Evolutionary conservation across 2,797 vertebrate species (phyloP).

Genomic region (Cephalopachus bancanus): DNA sequence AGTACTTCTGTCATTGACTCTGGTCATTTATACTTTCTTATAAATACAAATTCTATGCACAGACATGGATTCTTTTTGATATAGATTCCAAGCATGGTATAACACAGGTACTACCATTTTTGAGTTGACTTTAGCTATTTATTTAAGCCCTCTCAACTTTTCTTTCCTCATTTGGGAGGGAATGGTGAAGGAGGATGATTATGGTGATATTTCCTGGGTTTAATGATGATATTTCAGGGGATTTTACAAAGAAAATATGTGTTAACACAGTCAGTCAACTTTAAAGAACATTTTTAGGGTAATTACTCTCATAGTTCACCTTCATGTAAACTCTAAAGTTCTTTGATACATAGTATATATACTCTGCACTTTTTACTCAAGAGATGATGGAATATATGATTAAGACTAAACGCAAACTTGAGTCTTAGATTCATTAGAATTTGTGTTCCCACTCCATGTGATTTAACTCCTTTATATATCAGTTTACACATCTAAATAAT

Average conservation of each 20-base stretch:
- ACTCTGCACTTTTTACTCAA: not conserved
- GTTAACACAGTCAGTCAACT: not conserved
- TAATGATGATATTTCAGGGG: not conserved
- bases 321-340: not conserved
- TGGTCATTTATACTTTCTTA: not conserved
- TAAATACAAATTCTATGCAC: not conserved
- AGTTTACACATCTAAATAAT: not conserved
- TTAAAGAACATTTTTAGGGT: not conserved
- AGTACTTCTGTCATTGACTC: not conserved
- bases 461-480: not conserved
- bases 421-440: not conserved
- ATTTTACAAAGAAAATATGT: not conserved
- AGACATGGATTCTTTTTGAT: not conserved
- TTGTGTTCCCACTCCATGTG: not conserved
- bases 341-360: not conserved
- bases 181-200: not conserved
- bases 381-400: not conserved
- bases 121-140: not conserved
- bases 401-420: not conserved
- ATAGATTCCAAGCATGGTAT: not conserved
- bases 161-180: not conserved
- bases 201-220: not conserved
- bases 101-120: not conserved
- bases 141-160: not conserved
- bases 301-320: not conserved